Evolutionary conservation across 2,888 invertebrate genomes (phyloP), one percentile per base, ranked within the genome.

Genomic region (Panopea generosa): DNA sequence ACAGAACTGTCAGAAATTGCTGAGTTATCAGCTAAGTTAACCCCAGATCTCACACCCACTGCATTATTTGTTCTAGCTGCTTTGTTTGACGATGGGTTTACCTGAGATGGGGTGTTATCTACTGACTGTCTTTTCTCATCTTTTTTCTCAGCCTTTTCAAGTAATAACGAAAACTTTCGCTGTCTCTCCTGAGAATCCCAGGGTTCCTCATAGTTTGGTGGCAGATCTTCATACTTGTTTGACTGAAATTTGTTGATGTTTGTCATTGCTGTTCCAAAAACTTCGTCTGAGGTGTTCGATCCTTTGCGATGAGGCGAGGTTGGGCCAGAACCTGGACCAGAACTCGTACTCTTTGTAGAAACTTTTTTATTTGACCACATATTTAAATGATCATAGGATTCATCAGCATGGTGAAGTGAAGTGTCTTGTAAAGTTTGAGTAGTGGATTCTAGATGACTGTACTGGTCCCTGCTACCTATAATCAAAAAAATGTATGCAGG

Each of bases 121-220:
- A 68, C 43, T 7, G 76, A 77, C 24, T 57, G 56, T 52, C 77
- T 52, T 33, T 63, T 29, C 9, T 70, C 77, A 53, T 80, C 74
- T 18, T 57, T 73, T 55, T 65, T 67, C 56, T 84, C 81, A 1
- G 84, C 85, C 53, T 71, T 78, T 27, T 73, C 71, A 26, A 86
- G 61, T n/a, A 83, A 67, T 1, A 79, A 67, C 60, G 83, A 71
- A 56, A 87, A 77, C 26, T 84, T 72, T 62, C 74, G 61, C 66
- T 73, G 80, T 43, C 79, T 83, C 60, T 72, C 72, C 43, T 79
- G 72, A 14, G 84, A 74, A 74, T 89, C 89, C 89, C 88, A 88
- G 2, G 89, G 86, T 49, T 87, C 86, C 57, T 88, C 87, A 62
- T 89, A 88, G 27, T 75, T 75, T 22, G 57, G 43, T 1, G 72